These are phyloP conservation scores for Polydesmus complanatus DNA, from an alignment of 2,888 invertebrate genomes.

Conservation along the genomic window DNA sequence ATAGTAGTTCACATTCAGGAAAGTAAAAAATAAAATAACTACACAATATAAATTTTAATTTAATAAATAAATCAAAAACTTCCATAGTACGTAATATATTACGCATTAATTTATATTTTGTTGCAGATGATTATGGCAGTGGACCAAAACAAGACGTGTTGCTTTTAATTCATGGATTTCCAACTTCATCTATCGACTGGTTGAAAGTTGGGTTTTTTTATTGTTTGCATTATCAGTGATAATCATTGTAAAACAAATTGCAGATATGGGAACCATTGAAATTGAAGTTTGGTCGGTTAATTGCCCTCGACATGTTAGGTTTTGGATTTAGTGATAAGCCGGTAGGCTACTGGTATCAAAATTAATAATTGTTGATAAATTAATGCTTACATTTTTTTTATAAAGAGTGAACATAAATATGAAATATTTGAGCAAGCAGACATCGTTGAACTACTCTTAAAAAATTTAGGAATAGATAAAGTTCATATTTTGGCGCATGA, in stretches of 20 bases:
- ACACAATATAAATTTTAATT: too few relatives aligned
- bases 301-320: constrained; percentile 30
- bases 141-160: constrained; percentile 22
- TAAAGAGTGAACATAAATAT: constrained; percentile 24
- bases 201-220: constrained; percentile 23
- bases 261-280: constrained; percentile 26
- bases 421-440: constrained; percentile 30
- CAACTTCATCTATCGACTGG: constrained; percentile 27
- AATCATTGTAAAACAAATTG: constrained; percentile 8
- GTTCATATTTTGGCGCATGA: constrained; percentile 31
- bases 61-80: too few relatives aligned
- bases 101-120: too few relatives aligned
- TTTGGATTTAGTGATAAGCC: constrained; percentile 34
- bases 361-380: too few relatives aligned
- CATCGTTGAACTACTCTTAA: constrained; percentile 26
- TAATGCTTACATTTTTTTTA: constrained; percentile 1
- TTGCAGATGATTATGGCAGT: constrained; percentile 24
- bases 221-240: background rate
- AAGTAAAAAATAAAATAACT: too few relatives aligned
- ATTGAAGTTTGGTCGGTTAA: constrained; percentile 25
- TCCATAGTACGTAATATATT: too few relatives aligned
- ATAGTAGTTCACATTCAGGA: too few relatives aligned
- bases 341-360: constrained; percentile 25
- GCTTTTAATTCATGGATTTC: constrained; percentile 31
- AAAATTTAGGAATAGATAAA: constrained; percentile 21